These are phyloP conservation scores for Sinelater perroti DNA, from an alignment of 2,888 invertebrate genomes.

Conservation along the genomic window DNA sequence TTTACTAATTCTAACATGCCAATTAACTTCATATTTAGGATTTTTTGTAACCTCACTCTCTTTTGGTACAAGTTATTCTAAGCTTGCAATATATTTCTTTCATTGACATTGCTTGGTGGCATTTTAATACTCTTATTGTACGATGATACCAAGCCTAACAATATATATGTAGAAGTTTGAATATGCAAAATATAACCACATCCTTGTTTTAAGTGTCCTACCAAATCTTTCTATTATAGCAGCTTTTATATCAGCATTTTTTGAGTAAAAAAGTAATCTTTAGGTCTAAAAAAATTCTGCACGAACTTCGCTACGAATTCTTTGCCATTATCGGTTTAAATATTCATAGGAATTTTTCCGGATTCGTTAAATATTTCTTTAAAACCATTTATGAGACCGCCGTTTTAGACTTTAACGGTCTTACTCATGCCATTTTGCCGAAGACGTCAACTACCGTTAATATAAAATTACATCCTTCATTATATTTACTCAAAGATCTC, in stretches of 20 bases:
- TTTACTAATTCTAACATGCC: slow-evolving; percentile 16
- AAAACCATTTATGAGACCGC: not conserved
- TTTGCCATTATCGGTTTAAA: slow-evolving; percentile 10
- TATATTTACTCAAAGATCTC: not conserved
- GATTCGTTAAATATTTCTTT: not conserved
- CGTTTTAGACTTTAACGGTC: not conserved
- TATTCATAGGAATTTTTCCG: not conserved
- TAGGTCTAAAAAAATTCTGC: slow-evolving; percentile 4
- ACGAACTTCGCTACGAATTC: not conserved
- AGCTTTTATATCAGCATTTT: slow-evolving; percentile 4
- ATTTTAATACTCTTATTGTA: slow-evolving; percentile 46
- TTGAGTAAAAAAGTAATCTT: not conserved
- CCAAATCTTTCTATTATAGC: slow-evolving; percentile 1
- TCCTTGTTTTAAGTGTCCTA: too few relatives aligned
- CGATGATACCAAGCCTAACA: slow-evolving; percentile 41
- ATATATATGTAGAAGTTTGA: slow-evolving; percentile 39
- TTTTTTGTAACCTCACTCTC: slow-evolving; percentile 15
- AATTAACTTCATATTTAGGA: slow-evolving; percentile 32
- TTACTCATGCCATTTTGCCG: not conserved
- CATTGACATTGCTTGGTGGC: slow-evolving; percentile 37
- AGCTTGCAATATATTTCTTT: too few relatives aligned
- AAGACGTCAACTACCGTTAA: not conserved
- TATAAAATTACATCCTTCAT: not conserved
- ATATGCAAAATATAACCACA: too few relatives aligned
- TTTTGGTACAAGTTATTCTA: slow-evolving; percentile 28